Conservation (phyloP, 2,113 vertebrate species). For the Promerops cafer region DNA sequence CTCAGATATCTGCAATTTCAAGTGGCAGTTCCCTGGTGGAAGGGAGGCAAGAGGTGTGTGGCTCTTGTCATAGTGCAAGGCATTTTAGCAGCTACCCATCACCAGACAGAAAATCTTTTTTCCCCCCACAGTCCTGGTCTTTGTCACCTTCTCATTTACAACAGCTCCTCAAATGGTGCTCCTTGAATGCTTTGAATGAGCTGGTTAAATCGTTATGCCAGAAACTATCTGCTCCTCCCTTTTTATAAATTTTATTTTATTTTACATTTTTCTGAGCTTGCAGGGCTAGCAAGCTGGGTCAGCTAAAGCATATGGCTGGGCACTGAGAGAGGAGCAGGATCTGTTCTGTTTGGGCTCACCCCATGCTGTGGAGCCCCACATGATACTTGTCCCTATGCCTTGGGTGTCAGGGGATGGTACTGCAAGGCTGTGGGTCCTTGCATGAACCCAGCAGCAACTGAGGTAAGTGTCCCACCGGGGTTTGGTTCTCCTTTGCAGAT, state of each 20-base stretch:
- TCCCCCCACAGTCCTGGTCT: fast-evolving
- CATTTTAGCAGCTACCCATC: not conserved
- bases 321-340: not conserved
- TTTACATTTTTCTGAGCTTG: not conserved
- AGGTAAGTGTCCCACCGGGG: not conserved
- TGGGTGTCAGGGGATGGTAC: not conserved
- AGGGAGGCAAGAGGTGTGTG: too few relatives aligned
- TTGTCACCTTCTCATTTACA: not conserved
- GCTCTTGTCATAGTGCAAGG: not conserved
- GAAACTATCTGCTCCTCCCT: not conserved
- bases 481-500: not conserved
- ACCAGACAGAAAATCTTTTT: not conserved
- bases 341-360: not conserved
- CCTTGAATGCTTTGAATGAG: not conserved
- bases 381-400: not conserved
- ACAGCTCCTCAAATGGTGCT: not conserved
- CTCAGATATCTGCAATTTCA: not conserved
- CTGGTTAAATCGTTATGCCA: not conserved
- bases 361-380: not conserved
- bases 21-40: not conserved
- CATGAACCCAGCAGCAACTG: not conserved
- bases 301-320: not conserved
- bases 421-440: not conserved
- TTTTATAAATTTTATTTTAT: not conserved
- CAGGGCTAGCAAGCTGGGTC: not conserved